phyloP scores from a whole-genome alignment of 37 sponge, comb jelly and placozoan species.

The Diacarnus erythraeanus region DNA sequence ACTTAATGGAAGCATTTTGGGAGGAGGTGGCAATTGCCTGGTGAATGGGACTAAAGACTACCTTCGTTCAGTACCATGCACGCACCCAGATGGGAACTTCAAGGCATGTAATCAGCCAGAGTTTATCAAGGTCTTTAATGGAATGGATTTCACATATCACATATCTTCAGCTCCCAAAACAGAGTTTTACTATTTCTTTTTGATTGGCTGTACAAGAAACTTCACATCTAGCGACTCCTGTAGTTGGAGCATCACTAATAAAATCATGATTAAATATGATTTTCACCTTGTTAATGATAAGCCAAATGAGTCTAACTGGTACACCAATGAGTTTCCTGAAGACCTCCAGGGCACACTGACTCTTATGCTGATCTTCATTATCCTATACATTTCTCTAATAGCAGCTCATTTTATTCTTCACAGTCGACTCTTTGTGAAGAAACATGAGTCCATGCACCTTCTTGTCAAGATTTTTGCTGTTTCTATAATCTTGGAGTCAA shows the following conservation, averaged over 20 bases:
- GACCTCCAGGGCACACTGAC: constrained; percentile 44
- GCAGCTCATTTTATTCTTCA: constrained; percentile 37
- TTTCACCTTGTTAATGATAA: constrained; percentile 46
- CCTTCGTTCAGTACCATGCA: constrained; percentile 26
- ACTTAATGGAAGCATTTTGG: constrained; percentile 1
- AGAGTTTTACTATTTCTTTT: constrained; percentile 39
- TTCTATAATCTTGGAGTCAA: constrained; percentile 28
- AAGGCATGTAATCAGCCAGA: constrained; percentile 10
- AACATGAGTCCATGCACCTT: constrained; percentile 5
- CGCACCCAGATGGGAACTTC: background rate
- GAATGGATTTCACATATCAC: constrained; percentile 15
- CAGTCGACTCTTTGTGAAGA: background rate
- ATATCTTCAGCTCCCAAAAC: constrained; percentile 6
- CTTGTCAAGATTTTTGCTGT: constrained; percentile 41
- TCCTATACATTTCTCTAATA: constrained; percentile 38
- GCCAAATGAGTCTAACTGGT: constrained; percentile 12
- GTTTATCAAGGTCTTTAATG: background rate
- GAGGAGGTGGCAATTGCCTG: background rate
- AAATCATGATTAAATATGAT: constrained; percentile 18
- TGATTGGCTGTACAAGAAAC: constrained; percentile 19
- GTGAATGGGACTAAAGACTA: constrained; percentile 10
- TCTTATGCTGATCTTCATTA: constrained; percentile 22
- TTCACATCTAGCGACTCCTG: background rate
- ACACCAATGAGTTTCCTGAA: constrained; percentile 63
- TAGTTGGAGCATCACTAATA: constrained; percentile 11